Conservation (phyloP, 2,888 invertebrate genomes). For the Dryobota labecula region DNA sequence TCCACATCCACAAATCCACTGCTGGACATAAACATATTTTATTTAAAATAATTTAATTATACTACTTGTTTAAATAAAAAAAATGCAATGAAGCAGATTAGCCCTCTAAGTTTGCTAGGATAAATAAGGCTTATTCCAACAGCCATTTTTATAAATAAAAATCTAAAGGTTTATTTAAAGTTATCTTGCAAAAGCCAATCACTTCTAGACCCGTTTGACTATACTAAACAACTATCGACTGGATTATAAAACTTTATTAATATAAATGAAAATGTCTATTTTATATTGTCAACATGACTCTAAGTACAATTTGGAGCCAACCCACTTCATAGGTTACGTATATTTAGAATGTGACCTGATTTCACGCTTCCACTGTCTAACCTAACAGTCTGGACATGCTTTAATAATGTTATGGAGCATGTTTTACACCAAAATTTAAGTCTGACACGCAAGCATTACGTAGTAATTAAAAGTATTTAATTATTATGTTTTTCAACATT, state of each 20-base stretch:
- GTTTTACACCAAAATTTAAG: slow-evolving; percentile 2
- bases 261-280: slow-evolving; percentile 4
- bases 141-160: neutral
- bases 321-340: slow-evolving; percentile 63
- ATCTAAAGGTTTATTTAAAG: neutral
- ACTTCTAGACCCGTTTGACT: neutral
- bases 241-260: neutral
- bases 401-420: slow-evolving; percentile 49
- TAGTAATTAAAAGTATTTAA: neutral
- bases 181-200: neutral
- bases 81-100: neutral
- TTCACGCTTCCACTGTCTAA: slow-evolving; percentile 54
- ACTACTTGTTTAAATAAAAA: neutral
- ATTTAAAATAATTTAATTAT: neutral
- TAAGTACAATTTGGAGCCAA: slow-evolving; percentile 51
- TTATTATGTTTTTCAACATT: neutral
- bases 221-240: neutral
- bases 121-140: neutral
- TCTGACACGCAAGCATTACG: neutral
- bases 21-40: neutral
- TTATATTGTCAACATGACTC: slow-evolving; percentile 32
- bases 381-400: slow-evolving; percentile 47
- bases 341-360: slow-evolving; percentile 68
- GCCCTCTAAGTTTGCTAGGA: neutral
- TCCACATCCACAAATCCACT: neutral